A percentile compares a stretch with the other conserved stretches of the same genome.
These are phyloP conservation scores for Loxodonta africana DNA, from an alignment of 2,113 vertebrate genomes.

Conservation along the genomic window DNA sequence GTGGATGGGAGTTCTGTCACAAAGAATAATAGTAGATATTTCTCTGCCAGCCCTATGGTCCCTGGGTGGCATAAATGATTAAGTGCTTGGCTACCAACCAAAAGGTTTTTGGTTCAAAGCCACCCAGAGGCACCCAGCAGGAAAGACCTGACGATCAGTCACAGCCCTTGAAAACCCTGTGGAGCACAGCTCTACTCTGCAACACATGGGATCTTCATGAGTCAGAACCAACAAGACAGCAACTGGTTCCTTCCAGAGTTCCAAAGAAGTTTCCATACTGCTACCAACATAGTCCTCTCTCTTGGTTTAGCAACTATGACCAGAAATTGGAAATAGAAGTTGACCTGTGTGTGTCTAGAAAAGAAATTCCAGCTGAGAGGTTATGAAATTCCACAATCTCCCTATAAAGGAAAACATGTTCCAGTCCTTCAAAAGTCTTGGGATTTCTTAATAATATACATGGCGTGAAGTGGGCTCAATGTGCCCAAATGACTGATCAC, in stretches of 20 bases:
- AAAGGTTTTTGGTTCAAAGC: not conserved
- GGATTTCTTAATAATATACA: not conserved
- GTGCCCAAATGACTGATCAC: conserved; percentile 37
- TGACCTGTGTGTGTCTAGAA: not conserved
- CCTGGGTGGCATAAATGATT: not conserved
- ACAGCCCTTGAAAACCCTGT: not conserved
- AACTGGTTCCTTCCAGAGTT: not conserved
- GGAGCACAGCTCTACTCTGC: not conserved
- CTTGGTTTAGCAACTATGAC: not conserved
- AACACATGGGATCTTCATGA: not conserved
- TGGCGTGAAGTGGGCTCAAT: not conserved
- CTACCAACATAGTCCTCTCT: not conserved
- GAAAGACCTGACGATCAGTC: not conserved
- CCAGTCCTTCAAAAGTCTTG: not conserved
- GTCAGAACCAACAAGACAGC: not conserved
- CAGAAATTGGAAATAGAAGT: not conserved
- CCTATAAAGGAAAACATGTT: not conserved
- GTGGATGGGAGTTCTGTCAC: not conserved
- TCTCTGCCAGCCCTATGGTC: not conserved
- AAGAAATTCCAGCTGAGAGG: not conserved
- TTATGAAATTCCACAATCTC: not conserved
- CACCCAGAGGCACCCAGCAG: not conserved
- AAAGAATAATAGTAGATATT: not conserved
- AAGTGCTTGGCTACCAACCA: not conserved
- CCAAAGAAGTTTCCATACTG: not conserved